Evolutionary conservation across 1,140 invertebrate species (phyloP).

Genomic region (Caerostris extrusa): DNA sequence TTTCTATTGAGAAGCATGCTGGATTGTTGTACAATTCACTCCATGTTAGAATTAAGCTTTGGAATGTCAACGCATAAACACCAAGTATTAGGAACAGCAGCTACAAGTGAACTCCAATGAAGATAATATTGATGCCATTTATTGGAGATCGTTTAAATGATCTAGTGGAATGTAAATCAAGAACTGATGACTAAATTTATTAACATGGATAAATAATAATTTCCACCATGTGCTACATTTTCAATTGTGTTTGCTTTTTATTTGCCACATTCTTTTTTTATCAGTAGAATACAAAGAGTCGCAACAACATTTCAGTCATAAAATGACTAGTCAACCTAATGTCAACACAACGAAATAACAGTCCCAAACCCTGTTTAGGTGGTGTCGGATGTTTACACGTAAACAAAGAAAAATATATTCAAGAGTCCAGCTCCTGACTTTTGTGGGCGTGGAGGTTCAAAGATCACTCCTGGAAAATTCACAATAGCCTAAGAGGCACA

Average conservation of each 20-base stretch:
- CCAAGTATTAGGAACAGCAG: slow-evolving; percentile 73
- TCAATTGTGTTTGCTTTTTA: slow-evolving; percentile 16
- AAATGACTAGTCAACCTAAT: slow-evolving; percentile 77
- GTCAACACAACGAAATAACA: slow-evolving; percentile 74
- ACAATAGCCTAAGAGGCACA: slow-evolving; percentile 73
- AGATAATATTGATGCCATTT: slow-evolving; percentile 61
- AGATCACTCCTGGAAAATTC: slow-evolving; percentile 70
- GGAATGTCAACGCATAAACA: slow-evolving; percentile 73
- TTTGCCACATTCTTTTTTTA: slow-evolving; percentile 53
- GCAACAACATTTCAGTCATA: slow-evolving; percentile 70
- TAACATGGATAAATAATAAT: slow-evolving; percentile 48
- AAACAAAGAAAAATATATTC: slow-evolving; percentile 77
- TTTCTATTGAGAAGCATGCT: slow-evolving; percentile 61
- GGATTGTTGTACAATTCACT: slow-evolving; percentile 41
- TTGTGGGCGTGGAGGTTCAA: slow-evolving; percentile 51
- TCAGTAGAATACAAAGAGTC: slow-evolving; percentile 56
- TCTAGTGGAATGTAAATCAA: slow-evolving; percentile 71
- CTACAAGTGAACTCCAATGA: slow-evolving; percentile 64
- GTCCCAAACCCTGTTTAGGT: slow-evolving; percentile 76
- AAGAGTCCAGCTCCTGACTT: slow-evolving; percentile 76
- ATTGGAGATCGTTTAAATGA: slow-evolving; percentile 26
- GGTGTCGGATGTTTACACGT: slow-evolving; percentile 71
- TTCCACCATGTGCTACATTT: slow-evolving; percentile 36
- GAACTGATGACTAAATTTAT: slow-evolving; percentile 65
- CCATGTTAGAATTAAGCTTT: slow-evolving; percentile 49